Base-by-base conservation (phyloP, 2,113 vertebrate genomes). In the Asarcornis scutulata region DNA sequence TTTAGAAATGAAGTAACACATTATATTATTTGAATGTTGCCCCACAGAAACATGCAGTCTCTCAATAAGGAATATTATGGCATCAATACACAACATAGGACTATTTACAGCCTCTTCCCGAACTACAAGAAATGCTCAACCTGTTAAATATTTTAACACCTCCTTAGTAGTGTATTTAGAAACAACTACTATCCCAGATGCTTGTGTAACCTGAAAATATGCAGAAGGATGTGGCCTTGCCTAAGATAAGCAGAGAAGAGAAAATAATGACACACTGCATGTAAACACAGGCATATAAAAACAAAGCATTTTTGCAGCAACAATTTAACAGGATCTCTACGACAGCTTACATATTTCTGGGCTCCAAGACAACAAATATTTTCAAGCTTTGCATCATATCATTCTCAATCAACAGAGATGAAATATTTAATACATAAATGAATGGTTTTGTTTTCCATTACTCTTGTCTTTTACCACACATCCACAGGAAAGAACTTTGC, bases 161-260 rank as follows among this genome's bases (percentile, higher is more conserved):
- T 83, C 34, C 56, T 81, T 53, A 56, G 16, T 0, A 31, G 42
- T 4, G 29, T 84, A 77, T 72, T 90, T 82, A 88, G 77, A 95
- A 94, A 80, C 29, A 0, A 68, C 38, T 76, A 7, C 16, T 86
- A 68, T 64, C 48, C 42, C 90, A 93, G 76, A 63, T 77, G 34
- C 66, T 75, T 95, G 64, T 69, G 86, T 34, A 96, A 95, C 88
- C 58, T 85, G 91, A 94, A 96, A 96, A 95, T 91, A 91, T 88
- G 91, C 83, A 95, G 89, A 52, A 83, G 83, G 68, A 96, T 50
- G 15, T 27, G 36, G 46, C 34, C 66, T 69, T 88, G 69, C 36
- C 53, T 59, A 38, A 97, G 92, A 96, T 95, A 92, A 96, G 63
- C 55, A 71, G 40, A 89, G 76, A 79, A 77, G 52, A 75, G 66